Base-by-base conservation (phyloP, 2,113 vertebrate genomes). In the Sebastes fasciatus region DNA sequence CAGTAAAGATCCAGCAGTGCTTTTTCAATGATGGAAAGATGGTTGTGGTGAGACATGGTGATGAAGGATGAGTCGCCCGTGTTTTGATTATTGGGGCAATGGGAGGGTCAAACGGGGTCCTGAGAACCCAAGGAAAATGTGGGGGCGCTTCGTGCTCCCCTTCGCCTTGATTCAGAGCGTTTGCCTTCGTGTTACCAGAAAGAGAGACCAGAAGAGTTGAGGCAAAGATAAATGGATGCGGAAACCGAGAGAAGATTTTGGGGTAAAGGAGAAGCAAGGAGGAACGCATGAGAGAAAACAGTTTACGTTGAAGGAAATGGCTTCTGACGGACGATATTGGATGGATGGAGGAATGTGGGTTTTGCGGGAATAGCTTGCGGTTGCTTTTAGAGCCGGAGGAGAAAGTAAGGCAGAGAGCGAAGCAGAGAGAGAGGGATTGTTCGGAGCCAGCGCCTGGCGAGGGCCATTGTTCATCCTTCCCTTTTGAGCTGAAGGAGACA, bases 401-500 rank as follows among this genome's bases (percentile, higher is more conserved):
- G 86, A 89, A 82, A 89, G 81, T 87, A 73, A 85, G 68, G 82
- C 80, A 69, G 84, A 75, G 78, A 58, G 79, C 0, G 76, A 80
- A 85, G 81, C 85, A 55, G 87, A 89, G 86, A 11, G 34, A 63
- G 85, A 86, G 74, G 86, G 79, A 94, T 93, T 94, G 93, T 95
- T 93, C 60, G 5, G 93, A 89, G 86, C 82, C 86, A 85, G 91
- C 54, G 88, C 94, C 94, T 91, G 90, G 92, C 80, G 88, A 85
- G 90, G 77, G 75, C 88, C 90, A 94, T 95, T 96, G 95, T 95
- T 92, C 91, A 92, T 94, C 91, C 84, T 90, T 88, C 85, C 74
- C 94, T 95, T 94, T 93, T 90, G 89, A 93, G 93, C 84, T 66
- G 74, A 93, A 89, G 91, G 90, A 93, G 90, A 93, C 91, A 90